Percentiles rank a stretch among this genome's conserved stretches.
Conservation (phyloP, 64 coral and sea anemone species). For the Porites lutea region DNA sequence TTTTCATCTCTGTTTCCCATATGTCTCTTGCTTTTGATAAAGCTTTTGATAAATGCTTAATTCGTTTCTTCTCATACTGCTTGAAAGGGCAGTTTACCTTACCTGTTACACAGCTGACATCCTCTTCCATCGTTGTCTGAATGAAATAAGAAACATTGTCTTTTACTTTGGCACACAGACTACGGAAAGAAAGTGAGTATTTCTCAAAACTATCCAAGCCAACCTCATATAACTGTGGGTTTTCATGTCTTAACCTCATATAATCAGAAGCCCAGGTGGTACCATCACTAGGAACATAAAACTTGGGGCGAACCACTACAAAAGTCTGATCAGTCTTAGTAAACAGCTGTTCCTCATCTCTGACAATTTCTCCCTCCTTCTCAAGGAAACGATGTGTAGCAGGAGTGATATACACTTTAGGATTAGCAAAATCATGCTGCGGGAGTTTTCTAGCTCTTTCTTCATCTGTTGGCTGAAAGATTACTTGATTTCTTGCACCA, state of each 20-base stretch:
- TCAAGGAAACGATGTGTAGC: conserved; percentile 11
- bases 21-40: background rate
- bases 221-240: background rate
- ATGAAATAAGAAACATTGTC: conserved; percentile 39
- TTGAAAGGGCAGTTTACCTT: conserved; percentile 10
- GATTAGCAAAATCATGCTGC: conserved; percentile 28
- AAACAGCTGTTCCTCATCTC: background rate
- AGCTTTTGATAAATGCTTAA: background rate
- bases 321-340: conserved; percentile 10
- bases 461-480: background rate
- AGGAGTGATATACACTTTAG: conserved; percentile 42
- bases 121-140: conserved; percentile 13
- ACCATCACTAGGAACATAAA: conserved; percentile 13
- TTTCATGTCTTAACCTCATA: background rate
- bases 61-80: background rate
- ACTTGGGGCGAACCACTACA: conserved; percentile 31
- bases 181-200: conserved; percentile 6
- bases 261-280: background rate
- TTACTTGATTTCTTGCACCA: conserved; percentile 15
- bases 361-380: background rate
- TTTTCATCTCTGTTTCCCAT: too few species aligned
- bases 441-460: conserved; percentile 9
- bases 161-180: conserved; percentile 29
- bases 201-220: conserved; percentile 1
- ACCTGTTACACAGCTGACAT: conserved; percentile 41